Evolutionary conservation across 1,140 invertebrate species (phyloP), one percentile per base, ranked within the genome.

Genomic region (Archivesica marissinica): DNA sequence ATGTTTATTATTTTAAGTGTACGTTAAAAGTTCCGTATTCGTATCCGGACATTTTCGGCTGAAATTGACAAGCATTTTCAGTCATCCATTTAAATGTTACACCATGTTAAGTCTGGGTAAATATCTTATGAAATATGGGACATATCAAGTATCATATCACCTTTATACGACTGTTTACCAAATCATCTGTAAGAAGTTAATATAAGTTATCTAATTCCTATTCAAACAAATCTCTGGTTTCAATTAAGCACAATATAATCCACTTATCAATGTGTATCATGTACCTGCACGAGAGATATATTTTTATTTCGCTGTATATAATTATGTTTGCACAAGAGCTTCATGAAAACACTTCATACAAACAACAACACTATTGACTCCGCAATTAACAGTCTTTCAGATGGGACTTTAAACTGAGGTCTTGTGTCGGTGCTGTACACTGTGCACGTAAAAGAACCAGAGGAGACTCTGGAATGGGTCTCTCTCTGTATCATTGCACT

Each of bases 131-230:
- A 76, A 52, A 59, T 56, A 28, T n/a, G n/a, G n/a, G n/a, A n/a
- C n/a, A 25, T 54, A 54, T 56, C 41, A 50, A 2, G 70, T 52
- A 2, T 25, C 35, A 76, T n/a, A 41, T 20, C 52, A 4, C 13
- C 39, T n/a, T 76, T 59, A 25, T 76, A 30, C 39, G 47, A 41
- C 52, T 25, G 7, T 56, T 38, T 30, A 52, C 39, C 59, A 76
- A 52, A n/a, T 76, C 74, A 76, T 52, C 35, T 56, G 47, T 56
- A 76, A 76, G 74, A 56, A 76, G 52, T 76, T 76, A 76, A 76
- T 41, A 52, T 38, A 76, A 76, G 50, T 59, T 76, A 76, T 76
- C 74, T 56, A 56, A 76, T 56, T 76, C 52, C 74, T 52, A 35
- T 64, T 35, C 59, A 64, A 35, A 17, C 30, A 35, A 64, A 35